Conservation (phyloP, 1,140 invertebrate genomes). For the Centruroides vittatus region DNA sequence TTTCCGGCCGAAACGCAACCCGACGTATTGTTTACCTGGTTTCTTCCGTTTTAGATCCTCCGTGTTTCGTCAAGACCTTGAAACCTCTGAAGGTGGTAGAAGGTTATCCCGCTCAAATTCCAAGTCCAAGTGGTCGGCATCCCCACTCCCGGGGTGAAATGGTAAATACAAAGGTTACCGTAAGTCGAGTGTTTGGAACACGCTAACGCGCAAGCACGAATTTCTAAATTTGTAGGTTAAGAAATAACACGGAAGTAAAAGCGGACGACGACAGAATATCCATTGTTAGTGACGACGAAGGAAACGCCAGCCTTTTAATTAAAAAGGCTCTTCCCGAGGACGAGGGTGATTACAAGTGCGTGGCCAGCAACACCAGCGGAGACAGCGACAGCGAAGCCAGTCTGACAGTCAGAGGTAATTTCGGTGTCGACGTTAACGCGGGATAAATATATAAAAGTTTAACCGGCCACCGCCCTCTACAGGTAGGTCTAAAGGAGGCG, state of each 20-base stretch:
- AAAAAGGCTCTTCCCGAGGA: conserved; percentile 36
- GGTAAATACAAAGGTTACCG: conserved; percentile 33
- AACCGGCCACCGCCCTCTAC: no score
- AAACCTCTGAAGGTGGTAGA: conserved; percentile 48
- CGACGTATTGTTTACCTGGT: no score
- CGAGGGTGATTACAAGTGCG: conserved; percentile 34
- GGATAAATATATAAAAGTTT: no score
- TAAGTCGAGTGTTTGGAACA: no score
- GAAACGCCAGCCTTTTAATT: conserved; percentile 51
- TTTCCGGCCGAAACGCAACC: no score
- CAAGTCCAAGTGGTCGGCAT: conserved; percentile 36
- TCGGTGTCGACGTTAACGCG: no score
- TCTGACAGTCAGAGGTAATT: conserved; percentile 50
- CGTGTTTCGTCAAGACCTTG: conserved; percentile 40
- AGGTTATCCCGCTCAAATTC: conserved; percentile 44
- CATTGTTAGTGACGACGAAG: conserved; percentile 44
- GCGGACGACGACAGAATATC: conserved; percentile 22
- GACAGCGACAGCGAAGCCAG: conserved; percentile 46
- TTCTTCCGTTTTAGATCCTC: no score
- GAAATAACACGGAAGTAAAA: no score
- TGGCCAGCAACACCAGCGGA: conserved; percentile 42
- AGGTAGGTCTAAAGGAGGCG: conserved; percentile 3
- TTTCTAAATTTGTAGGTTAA: background rate
- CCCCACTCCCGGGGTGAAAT: conserved; percentile 59
- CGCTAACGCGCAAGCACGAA: background rate